Evolutionary conservation across 2,888 invertebrate species (phyloP).

Genomic region (Papilio protenor): DNA sequence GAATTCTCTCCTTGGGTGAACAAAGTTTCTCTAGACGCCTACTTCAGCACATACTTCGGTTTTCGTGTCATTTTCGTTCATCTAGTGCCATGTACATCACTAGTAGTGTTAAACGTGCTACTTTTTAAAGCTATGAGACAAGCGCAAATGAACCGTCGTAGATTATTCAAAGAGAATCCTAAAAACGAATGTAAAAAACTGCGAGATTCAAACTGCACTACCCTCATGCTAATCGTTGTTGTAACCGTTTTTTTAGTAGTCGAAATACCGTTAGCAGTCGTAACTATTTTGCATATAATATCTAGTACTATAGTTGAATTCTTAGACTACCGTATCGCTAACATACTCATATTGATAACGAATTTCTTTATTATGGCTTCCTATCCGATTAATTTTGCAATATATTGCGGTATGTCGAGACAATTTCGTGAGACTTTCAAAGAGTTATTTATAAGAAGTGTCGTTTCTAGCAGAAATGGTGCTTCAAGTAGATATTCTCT

Average conservation of each 20-base stretch:
- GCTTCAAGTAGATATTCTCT: slow-evolving; percentile 91
- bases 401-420: slow-evolving; percentile 97
- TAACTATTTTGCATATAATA: slow-evolving; percentile 92
- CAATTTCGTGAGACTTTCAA: slow-evolving; percentile 97
- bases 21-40: slow-evolving; percentile 88
- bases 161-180: slow-evolving; percentile 89
- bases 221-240: slow-evolving; percentile 94
- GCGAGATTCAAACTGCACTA: slow-evolving; percentile 93
- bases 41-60: slow-evolving; percentile 92
- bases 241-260: slow-evolving; percentile 93
- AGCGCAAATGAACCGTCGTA: slow-evolving; percentile 91
- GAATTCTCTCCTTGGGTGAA: slow-evolving; percentile 89
- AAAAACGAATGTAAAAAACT: slow-evolving; percentile 92
- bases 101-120: slow-evolving; percentile 94
- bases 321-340: slow-evolving; percentile 90
- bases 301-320: slow-evolving; percentile 89
- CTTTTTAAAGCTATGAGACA: slow-evolving; percentile 93
- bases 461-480: slow-evolving; percentile 85
- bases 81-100: slow-evolving; percentile 93
- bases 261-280: slow-evolving; percentile 93
- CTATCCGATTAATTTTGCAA: slow-evolving; percentile 97
- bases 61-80: slow-evolving; percentile 96
- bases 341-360: slow-evolving; percentile 90
- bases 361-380: slow-evolving; percentile 96
- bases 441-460: slow-evolving; percentile 89